Percentiles rank a stretch among this genome's conserved stretches.
phyloP scores from a whole-genome alignment of 2,888 invertebrate genomes.

The Clanis bilineata region DNA sequence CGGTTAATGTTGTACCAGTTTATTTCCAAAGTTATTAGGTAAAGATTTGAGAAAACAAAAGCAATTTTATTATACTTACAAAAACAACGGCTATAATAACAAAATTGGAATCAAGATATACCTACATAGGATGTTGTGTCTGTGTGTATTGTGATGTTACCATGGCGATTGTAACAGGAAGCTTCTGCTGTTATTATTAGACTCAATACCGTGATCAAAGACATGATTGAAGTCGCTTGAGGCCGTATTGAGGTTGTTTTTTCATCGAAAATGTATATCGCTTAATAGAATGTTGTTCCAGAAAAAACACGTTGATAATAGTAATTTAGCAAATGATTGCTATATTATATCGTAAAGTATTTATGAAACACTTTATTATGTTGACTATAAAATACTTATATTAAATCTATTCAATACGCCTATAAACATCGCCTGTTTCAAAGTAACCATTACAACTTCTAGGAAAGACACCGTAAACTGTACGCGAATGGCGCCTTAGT shows the following conservation, averaged over 20 bases:
- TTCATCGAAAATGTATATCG: background rate
- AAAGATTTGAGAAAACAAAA: conserved; percentile 6
- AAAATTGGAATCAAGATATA: too few species aligned
- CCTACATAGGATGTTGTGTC: conserved; percentile 46
- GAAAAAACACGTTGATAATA: background rate
- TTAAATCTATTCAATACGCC: background rate
- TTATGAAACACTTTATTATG: background rate
- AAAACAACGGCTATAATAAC: conserved; percentile 67
- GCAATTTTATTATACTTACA: conserved; percentile 41
- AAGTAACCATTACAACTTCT: background rate
- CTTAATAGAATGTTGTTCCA: background rate
- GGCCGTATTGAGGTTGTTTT: background rate
- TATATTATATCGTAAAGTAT: background rate
- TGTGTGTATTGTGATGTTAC: conserved; percentile 44
- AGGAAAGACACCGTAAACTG: background rate
- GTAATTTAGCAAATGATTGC: background rate
- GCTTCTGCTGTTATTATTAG: conserved; percentile 22
- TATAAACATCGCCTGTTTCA: background rate
- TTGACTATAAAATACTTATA: background rate
- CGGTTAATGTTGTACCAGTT: conserved; percentile 13
- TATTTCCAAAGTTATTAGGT: conserved; percentile 16
- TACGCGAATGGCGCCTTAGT: conserved; percentile 3
- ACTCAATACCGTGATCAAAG: conserved; percentile 7
- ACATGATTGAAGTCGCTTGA: conserved; percentile 1
- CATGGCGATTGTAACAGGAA: conserved; percentile 56